Evolutionary conservation across 2,113 vertebrate genomes (phyloP), one percentile per base, ranked within the genome.

Genomic region (Heterochromis multidens): DNA sequence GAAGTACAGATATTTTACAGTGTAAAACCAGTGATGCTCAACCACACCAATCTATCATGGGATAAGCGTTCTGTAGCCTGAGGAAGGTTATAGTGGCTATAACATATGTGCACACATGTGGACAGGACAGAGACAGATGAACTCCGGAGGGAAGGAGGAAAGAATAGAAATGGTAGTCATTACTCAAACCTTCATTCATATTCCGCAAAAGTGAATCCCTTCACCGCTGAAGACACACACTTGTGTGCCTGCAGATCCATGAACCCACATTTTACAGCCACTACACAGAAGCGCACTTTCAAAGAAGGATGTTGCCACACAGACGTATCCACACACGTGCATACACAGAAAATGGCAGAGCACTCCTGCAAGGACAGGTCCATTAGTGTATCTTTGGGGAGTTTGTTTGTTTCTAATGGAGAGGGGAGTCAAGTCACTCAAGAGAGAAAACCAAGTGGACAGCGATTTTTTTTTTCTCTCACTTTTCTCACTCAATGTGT

Each of bases 331-430:
- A 40, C 49, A 57, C 33, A 21, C 78, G 7, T 4, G 9, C 57
- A 76, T 40, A 35, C 54, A n/a, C 70, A 80, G 31, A 81, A 57
- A 89, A 74, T 62, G 23, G 70, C 76, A 65, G 14, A 76, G 49
- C n/a, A 14, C 3, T 85, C 56, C 79, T 87, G 25, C 82, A 70
- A 90, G 76, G 77, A 89, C 84, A 79, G 46, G 90, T 79, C 86
- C 90, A 93, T 94, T 94, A 94, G 89, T 81, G 61, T 25, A 76
- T 91, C 90, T 91, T 23, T 72, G 65, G 94, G 85, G 90, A 91
- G 82, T 82, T 86, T 85, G 49, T 88, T 76, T 87, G 67, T 89
- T 86, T 74, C 87, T 94, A 92, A 93, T 94, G 93, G 91, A 86
- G 78, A 87, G 60, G 21, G 82, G 76, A 90, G 70, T 84, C 72